Percentiles rank a stretch among this genome's conserved stretches.
phyloP scores from a whole-genome alignment of 2,113 vertebrate genomes.

The Trichechus manatus region DNA sequence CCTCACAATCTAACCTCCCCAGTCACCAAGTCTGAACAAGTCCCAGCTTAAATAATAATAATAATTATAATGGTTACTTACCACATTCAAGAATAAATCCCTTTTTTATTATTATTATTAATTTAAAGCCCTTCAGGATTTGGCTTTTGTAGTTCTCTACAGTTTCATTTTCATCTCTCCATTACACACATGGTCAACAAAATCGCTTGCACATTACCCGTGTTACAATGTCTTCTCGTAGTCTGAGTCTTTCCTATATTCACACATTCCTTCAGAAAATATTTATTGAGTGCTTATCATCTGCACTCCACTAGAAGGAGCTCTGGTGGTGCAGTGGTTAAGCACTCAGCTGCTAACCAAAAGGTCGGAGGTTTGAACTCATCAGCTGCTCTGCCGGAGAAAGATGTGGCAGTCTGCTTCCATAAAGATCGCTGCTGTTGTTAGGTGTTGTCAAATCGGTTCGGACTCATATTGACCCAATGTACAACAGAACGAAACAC shows the following conservation, averaged over 20 bases:
- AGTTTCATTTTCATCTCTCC: not conserved
- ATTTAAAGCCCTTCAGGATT: not conserved
- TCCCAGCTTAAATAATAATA: not conserved
- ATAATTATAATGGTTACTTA: not conserved
- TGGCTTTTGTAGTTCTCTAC: not conserved
- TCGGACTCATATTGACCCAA: no score
- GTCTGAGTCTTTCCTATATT: not conserved
- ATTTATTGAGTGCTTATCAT: slow-evolving; percentile 15
- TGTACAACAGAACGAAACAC: no score
- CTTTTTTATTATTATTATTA: not conserved
- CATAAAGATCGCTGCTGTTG: no score
- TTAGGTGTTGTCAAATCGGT: no score
- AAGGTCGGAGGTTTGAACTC: no score
- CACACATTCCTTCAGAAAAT: slow-evolving; percentile 13
- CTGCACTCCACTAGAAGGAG: not conserved
- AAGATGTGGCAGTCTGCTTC: no score
- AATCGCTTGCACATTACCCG: not conserved
- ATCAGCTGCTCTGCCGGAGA: no score
- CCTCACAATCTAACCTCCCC: not conserved
- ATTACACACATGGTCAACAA: not conserved
- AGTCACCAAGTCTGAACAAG: not conserved
- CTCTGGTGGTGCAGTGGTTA: no score
- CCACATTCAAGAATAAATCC: not conserved
- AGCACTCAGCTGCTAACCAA: no score
- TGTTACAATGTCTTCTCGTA: not conserved